These are phyloP conservation scores for Lobophora halterata DNA, from an alignment of 2,888 invertebrate genomes.

Conservation along the genomic window DNA sequence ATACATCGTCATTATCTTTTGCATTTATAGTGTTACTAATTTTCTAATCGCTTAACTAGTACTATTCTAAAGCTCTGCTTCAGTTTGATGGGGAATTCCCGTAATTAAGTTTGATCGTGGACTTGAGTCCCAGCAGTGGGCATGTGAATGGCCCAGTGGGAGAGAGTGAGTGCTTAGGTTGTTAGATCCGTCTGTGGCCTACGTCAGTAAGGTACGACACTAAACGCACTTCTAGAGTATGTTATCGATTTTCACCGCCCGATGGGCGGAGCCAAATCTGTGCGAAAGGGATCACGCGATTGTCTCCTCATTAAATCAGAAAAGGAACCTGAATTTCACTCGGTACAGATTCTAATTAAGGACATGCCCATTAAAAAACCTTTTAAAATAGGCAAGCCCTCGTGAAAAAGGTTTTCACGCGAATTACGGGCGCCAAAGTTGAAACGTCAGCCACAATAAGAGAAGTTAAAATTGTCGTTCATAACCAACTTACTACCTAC, in stretches of 20 bases:
- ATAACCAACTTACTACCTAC: constrained; percentile 18
- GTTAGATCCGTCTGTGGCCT: constrained; percentile 45
- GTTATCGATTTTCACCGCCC: constrained; percentile 79
- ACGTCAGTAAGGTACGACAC: constrained; percentile 73
- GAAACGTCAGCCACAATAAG: constrained; percentile 43
- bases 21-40: no score
- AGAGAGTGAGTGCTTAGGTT: constrained; percentile 36
- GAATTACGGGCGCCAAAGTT: constrained; percentile 59
- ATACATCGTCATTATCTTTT: no score
- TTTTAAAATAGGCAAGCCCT: constrained; percentile 75
- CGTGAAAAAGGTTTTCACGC: constrained; percentile 66
- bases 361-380: constrained; percentile 77
- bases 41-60: no score
- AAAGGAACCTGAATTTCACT: constrained; percentile 69
- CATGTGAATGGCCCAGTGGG: constrained; percentile 5
- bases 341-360: constrained; percentile 75
- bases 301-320: constrained; percentile 75
- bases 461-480: constrained; percentile 25
- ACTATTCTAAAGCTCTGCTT: no score
- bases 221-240: constrained; percentile 76
- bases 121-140: constrained; percentile 1
- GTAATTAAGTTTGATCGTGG: not conserved
- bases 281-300: constrained; percentile 78
- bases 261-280: constrained; percentile 74
- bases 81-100: no score